Conservation (phyloP, 2,113 vertebrate species). For the Rafetus swinhoei region DNA sequence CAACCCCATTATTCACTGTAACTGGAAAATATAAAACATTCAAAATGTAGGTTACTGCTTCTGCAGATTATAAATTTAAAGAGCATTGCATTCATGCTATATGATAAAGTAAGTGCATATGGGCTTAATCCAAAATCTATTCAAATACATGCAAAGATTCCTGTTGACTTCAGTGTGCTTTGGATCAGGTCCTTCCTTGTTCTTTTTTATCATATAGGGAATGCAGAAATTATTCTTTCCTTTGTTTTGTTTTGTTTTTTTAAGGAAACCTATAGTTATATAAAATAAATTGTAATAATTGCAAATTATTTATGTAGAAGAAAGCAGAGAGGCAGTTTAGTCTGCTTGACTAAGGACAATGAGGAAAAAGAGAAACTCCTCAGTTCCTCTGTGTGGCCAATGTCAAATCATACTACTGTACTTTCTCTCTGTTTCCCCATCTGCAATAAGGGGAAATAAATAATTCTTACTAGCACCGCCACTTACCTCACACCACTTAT, state of each 20-base stretch:
- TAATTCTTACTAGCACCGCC: neutral
- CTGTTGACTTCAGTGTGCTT: neutral
- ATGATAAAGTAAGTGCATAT: constrained; percentile 13
- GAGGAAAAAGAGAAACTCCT: neutral
- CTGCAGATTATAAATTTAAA: constrained; percentile 20
- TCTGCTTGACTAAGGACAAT: neutral
- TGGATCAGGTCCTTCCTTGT: neutral
- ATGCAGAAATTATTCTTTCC: neutral
- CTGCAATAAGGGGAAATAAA: neutral
- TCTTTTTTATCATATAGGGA: neutral
- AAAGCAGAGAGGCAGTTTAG: neutral
- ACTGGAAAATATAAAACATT: neutral
- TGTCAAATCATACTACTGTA: neutral
- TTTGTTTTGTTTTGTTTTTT: neutral
- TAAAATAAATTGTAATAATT: neutral
- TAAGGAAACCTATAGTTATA: constrained; percentile 3
- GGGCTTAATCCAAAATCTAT: neutral
- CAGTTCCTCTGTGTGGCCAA: neutral
- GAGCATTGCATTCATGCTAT: constrained; percentile 15
- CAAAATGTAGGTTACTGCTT: constrained; percentile 33
- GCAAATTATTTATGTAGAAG: neutral
- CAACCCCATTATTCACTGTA: neutral
- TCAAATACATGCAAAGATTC: neutral
- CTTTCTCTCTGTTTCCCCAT: neutral
- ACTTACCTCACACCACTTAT: constrained; percentile 1